Evolutionary conservation across 2,113 vertebrate genomes (phyloP).

Genomic region (Micronycteris hirsuta): DNA sequence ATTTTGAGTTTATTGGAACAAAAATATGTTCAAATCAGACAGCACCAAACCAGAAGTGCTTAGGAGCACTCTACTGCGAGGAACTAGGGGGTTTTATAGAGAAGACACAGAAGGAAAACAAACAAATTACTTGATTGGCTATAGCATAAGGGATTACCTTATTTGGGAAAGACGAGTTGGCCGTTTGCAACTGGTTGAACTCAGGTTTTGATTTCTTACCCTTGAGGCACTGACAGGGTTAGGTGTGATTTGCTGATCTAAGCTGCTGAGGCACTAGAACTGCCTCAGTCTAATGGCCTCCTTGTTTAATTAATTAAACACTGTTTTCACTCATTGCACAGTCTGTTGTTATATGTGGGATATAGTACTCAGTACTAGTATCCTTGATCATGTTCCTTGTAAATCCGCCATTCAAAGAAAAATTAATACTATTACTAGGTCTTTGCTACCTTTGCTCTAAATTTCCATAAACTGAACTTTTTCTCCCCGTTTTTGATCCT

Average conservation of each 20-base stretch:
- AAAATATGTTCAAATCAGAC: background rate
- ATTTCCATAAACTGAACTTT: background rate
- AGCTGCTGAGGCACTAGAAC: background rate
- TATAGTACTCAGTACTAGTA: background rate
- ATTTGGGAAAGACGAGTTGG: background rate
- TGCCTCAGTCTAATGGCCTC: background rate
- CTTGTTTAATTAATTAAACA: background rate
- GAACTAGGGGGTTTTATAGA: background rate
- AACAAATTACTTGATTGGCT: background rate
- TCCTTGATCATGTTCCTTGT: background rate
- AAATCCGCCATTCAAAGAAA: background rate
- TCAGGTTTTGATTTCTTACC: background rate
- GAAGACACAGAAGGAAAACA: background rate
- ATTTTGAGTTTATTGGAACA: background rate
- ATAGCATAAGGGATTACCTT: background rate
- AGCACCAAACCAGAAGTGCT: background rate
- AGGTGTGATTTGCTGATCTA: background rate
- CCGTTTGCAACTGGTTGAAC: background rate
- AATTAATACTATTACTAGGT: background rate
- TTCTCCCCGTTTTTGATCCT: background rate
- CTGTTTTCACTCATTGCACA: background rate
- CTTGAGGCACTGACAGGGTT: background rate
- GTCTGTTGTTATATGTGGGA: background rate
- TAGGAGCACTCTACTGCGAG: background rate
- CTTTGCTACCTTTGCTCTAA: background rate